Base-by-base conservation (phyloP, 2,888 invertebrate genomes). In the Agonum fuliginosum region DNA sequence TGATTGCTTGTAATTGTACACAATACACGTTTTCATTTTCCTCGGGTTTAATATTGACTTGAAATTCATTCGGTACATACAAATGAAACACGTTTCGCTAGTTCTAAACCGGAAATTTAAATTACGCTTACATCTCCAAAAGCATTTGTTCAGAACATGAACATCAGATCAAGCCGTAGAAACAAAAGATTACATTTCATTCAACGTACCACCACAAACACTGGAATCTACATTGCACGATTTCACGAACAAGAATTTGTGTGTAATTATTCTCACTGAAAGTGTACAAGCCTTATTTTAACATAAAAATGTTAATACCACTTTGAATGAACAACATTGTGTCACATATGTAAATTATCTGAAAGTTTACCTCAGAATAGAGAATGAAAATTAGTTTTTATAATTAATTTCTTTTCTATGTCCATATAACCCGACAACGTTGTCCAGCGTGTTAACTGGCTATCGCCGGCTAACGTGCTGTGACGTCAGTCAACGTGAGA, bases 61-160 rank as follows among this genome's bases (percentile, higher is more conserved):
- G 58, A 62, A 62, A 30, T 62, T 62, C 30, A 62, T 62, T 30
- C 58, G 58, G 58, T 20, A 30, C n/a, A n/a, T n/a, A 30, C 17
- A 62, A 62, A 62, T 62, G 58, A 62, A 62, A 62, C 58, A 62
- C 30, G 58, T 62, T 62, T 17, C 17, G 30, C 58, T 62, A 62
- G 58, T 62, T 62, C 58, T 22, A 54, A 54, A 62, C 30, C 30
- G 58, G 58, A 62, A 62, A 62, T 62, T 62, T 30, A 62, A 62
- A 62, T 62, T 62, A 62, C 58, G 58, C 17, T 62, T 62, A 62
- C 30, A 34, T 30, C 58, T n/a, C 37, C 37, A 17, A 8, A 27
- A 14, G 30, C 58, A 30, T 62, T 62, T 62, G 30, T 62, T 62
- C 30, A 3, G 4, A 62, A 17, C 30, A 30, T 30, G 58, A 27